A percentile compares a stretch with the other conserved stretches of the same genome.
Evolutionary conservation across 2,888 invertebrate species (phyloP).

Genomic region (Boloria selene): DNA sequence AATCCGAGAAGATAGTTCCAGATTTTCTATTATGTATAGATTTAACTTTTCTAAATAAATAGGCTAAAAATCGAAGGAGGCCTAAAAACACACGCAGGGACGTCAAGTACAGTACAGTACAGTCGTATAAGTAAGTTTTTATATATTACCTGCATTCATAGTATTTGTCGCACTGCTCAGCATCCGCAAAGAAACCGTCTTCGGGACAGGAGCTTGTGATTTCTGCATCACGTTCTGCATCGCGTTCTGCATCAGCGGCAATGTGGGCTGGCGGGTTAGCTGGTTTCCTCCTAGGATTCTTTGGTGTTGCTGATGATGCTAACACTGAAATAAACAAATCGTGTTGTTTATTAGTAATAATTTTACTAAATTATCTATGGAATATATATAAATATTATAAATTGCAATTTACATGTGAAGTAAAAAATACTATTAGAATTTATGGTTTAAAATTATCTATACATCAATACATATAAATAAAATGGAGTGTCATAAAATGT

Average conservation of each 20-base stretch:
- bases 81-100: no score
- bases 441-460: no score
- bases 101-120: no score
- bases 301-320: conserved; percentile 65
- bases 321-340: conserved; percentile 53
- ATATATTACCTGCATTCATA: conserved; percentile 85
- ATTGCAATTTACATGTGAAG: no score
- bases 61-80: no score
- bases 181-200: conserved; percentile 92
- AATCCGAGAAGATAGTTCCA: no score
- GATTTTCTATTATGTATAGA: no score
- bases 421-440: not conserved
- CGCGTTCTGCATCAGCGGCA: conserved; percentile 58
- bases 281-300: conserved; percentile 55
- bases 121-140: no score
- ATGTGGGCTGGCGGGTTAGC: conserved; percentile 59
- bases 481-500: no score
- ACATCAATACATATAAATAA: no score
- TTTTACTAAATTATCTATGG: not conserved
- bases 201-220: conserved; percentile 89
- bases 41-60: no score
- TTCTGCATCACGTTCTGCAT: conserved; percentile 74
- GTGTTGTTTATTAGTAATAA: not conserved
- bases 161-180: conserved; percentile 94
- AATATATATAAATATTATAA: no score